These are phyloP conservation scores for Lucinisca nassula DNA, from an alignment of 2,888 invertebrate genomes.

Conservation along the genomic window DNA sequence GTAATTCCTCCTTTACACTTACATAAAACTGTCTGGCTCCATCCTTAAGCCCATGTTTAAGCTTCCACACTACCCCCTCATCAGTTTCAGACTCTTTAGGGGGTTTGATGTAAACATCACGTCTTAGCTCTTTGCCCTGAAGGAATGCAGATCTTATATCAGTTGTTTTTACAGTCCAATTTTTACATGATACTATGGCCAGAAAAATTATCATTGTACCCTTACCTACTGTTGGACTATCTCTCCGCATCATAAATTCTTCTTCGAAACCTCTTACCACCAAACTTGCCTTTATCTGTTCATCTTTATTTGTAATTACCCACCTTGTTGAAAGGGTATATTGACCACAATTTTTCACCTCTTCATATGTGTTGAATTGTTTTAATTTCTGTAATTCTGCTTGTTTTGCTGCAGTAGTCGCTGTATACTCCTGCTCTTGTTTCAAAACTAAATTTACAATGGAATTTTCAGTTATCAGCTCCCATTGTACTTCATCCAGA, in stretches of 20 bases:
- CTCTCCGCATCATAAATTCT: slow-evolving; percentile 24
- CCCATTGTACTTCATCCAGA: neutral
- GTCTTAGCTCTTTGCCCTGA: slow-evolving; percentile 58
- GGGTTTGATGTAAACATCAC: slow-evolving; percentile 60
- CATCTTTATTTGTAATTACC: slow-evolving; percentile 43
- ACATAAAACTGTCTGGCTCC: slow-evolving; percentile 68
- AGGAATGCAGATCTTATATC: slow-evolving; percentile 73
- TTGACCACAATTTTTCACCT: slow-evolving; percentile 7
- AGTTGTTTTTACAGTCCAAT: slow-evolving; percentile 68
- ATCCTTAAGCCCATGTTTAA: slow-evolving; percentile 65
- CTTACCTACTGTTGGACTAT: slow-evolving; percentile 53
- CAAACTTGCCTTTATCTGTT: slow-evolving; percentile 41
- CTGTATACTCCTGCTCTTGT: neutral
- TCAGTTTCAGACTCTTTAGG: slow-evolving; percentile 49
- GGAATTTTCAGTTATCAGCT: neutral
- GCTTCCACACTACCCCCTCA: slow-evolving; percentile 59
- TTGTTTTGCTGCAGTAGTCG: neutral
- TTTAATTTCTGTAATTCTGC: slow-evolving; percentile 6
- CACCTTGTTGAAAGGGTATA: slow-evolving; percentile 26
- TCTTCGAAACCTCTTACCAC: slow-evolving; percentile 49
- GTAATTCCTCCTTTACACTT: slow-evolving; percentile 62
- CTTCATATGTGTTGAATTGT: slow-evolving; percentile 25
- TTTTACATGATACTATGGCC: slow-evolving; percentile 20
- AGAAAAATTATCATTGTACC: slow-evolving; percentile 39
- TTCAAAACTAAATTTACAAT: neutral